These are phyloP conservation scores for Stegodyphus mimosarum DNA, from an alignment of 1,140 invertebrate species.

Conservation along the genomic window DNA sequence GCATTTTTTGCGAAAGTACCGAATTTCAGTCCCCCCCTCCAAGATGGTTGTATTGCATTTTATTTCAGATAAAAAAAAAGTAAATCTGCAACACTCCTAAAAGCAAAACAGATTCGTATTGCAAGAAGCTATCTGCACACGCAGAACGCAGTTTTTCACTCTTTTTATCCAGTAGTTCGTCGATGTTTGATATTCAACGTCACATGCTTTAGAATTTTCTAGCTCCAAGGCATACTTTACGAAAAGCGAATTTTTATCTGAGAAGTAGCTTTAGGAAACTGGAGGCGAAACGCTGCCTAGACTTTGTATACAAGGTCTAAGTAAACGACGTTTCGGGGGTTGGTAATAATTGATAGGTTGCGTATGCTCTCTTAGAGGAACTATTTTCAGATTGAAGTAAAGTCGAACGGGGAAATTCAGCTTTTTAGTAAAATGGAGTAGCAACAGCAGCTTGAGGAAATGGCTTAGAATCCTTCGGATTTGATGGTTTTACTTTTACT, in stretches of 20 bases:
- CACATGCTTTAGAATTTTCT: neutral
- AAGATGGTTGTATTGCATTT: too few relatives aligned
- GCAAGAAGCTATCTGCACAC: too few relatives aligned
- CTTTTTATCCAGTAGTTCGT: neutral
- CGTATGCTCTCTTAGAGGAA: neutral
- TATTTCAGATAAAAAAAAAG: too few relatives aligned
- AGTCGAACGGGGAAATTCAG: neutral
- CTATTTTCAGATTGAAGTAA: conserved; percentile 29
- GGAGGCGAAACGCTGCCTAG: neutral
- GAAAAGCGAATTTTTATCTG: neutral
- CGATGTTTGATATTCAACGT: conserved; percentile 20
- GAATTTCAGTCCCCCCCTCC: too few relatives aligned
- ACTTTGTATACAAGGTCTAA: conserved; percentile 1
- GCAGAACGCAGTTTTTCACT: too few relatives aligned
- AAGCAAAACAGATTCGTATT: too few relatives aligned
- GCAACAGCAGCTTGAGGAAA: too few relatives aligned
- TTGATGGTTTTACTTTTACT: too few relatives aligned
- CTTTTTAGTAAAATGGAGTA: conserved; percentile 6
- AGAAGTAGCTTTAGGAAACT: neutral
- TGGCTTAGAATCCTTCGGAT: too few relatives aligned
- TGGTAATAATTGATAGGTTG: conserved; percentile 25
- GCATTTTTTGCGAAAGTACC: too few relatives aligned
- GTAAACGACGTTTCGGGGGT: conserved; percentile 24
- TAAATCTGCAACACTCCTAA: too few relatives aligned
- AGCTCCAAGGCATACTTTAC: neutral